Evolutionary conservation across 2,797 vertebrate genomes (phyloP).

Genomic region (Myioborus melanocephalus): DNA sequence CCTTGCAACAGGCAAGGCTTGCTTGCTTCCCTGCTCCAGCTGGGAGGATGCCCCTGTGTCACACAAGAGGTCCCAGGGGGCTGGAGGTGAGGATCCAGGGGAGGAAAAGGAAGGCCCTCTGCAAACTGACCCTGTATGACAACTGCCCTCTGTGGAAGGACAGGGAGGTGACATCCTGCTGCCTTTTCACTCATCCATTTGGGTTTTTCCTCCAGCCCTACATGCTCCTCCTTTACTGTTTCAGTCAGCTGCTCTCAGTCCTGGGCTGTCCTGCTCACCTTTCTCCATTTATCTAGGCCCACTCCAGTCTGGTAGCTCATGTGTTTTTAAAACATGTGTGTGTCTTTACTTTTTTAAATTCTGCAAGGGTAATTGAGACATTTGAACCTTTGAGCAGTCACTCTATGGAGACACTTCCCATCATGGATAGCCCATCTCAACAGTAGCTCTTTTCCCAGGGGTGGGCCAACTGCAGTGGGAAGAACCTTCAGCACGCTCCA

Average conservation of each 20-base stretch:
- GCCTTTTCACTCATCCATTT: fast-evolving
- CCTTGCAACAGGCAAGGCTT: fast-evolving
- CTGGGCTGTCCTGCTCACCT: not conserved
- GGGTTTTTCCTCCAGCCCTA: not conserved
- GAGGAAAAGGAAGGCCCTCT: not conserved
- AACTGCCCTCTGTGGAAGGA: not conserved
- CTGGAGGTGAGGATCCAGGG: not conserved
- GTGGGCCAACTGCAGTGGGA: slow-evolving; percentile 62
- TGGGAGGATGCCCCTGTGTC: not conserved
- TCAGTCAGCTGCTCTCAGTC: not conserved
- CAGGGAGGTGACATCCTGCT: not conserved
- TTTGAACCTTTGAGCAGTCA: not conserved
- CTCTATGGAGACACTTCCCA: not conserved
- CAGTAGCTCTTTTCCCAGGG: slow-evolving; percentile 49
- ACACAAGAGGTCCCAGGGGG: not conserved
- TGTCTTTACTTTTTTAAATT: not conserved
- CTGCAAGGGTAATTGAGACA: not conserved
- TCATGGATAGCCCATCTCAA: not conserved
- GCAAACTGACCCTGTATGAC: not conserved
- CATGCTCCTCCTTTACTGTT: not conserved
- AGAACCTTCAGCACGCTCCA: slow-evolving; percentile 60
- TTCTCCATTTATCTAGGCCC: not conserved
- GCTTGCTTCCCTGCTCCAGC: not conserved
- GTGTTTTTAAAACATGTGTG: not conserved
- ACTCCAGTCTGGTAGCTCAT: not conserved